Percentiles rank a stretch among this genome's conserved stretches.
phyloP scores from a whole-genome alignment of 2,113 vertebrate genomes.

The Burhinus oedicnemus region DNA sequence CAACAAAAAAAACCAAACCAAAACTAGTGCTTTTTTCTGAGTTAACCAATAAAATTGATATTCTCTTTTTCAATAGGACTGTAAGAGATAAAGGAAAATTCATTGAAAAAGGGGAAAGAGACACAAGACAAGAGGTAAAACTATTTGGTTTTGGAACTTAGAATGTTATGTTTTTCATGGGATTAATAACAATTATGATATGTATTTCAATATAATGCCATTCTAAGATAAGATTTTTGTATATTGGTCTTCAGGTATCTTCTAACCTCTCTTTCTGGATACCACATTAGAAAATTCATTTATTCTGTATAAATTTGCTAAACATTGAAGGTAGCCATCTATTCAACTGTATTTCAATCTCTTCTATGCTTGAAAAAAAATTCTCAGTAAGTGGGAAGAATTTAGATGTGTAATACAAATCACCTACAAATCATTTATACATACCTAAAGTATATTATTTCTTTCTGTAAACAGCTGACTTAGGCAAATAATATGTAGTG shows the following conservation, averaged over 20 bases:
- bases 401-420: background rate
- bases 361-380: background rate
- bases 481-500: background rate
- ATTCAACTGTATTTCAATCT: background rate
- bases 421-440: background rate
- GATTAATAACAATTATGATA: background rate
- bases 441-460: background rate
- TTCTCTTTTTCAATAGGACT: background rate
- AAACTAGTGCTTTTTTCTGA: background rate
- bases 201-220: background rate
- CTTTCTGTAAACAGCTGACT: background rate
- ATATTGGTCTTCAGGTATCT: background rate
- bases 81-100: slow-evolving; percentile 26
- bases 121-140: slow-evolving; percentile 63
- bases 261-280: background rate
- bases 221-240: background rate
- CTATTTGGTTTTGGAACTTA: background rate
- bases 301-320: background rate
- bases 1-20: background rate
- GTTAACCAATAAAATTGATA: background rate
- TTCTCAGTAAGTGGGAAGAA: background rate
- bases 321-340: background rate
- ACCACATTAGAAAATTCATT: background rate
- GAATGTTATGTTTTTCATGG: background rate
- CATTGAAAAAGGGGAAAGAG: background rate